These are phyloP conservation scores for Noturus placidus DNA, from an alignment of 2,113 vertebrate species.

Conservation along the genomic window DNA sequence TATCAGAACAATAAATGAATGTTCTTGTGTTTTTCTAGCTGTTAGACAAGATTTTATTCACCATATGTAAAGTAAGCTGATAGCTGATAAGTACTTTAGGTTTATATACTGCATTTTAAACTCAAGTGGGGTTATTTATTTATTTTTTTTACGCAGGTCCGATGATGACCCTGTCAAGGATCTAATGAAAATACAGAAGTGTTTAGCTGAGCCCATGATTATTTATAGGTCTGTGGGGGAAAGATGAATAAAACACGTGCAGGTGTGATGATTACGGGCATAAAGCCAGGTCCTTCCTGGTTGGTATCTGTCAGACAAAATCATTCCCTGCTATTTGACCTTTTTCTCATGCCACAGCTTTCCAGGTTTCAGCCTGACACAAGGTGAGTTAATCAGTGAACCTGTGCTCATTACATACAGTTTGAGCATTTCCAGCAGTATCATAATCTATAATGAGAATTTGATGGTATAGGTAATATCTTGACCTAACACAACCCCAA, in stretches of 20 bases:
- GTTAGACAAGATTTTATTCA: no score
- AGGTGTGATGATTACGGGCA: constrained; percentile 58
- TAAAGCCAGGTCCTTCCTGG: constrained; percentile 39
- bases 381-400: constrained; percentile 41
- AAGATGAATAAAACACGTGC: constrained; percentile 63
- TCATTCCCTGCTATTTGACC: constrained; percentile 43
- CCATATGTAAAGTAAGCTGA: no score
- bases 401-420: constrained; percentile 2
- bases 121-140: constrained; percentile 8
- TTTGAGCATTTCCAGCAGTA: constrained; percentile 14
- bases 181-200: constrained; percentile 55
- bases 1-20: not conserved
- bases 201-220: constrained; percentile 49
- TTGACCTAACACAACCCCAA: no score
- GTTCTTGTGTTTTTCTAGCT: not conserved
- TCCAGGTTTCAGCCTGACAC: constrained; percentile 22
- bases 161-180: constrained; percentile 48
- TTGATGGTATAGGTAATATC: not conserved
- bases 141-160: constrained; percentile 43
- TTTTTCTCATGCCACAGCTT: not conserved
- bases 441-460: not conserved
- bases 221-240: constrained; percentile 47
- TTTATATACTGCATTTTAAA: not conserved
- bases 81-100: not conserved
- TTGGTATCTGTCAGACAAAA: constrained; percentile 31